phyloP scores from a whole-genome alignment of 2,888 invertebrate species.

The Dicyrtomina minuta region DNA sequence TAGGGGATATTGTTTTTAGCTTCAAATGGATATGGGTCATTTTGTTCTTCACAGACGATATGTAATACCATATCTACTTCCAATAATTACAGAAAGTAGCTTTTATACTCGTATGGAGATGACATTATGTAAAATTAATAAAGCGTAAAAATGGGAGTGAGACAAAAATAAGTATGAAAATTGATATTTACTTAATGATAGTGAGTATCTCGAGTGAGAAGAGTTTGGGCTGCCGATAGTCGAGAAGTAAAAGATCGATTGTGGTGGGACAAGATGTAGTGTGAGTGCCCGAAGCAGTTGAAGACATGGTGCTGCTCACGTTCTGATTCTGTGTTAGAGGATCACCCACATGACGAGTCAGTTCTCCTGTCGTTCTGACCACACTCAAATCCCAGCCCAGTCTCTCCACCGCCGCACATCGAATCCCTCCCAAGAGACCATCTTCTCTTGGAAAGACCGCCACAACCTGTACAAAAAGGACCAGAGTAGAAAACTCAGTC shows the following conservation, averaged over 20 bases:
- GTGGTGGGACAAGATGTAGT: not conserved
- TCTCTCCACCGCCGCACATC: constrained; percentile 41
- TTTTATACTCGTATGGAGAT: too few species aligned
- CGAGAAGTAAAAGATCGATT: constrained; percentile 52
- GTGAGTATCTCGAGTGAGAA: constrained; percentile 47
- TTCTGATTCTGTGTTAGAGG: too few species aligned
- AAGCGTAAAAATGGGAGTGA: too few species aligned
- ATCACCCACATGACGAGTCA: constrained; percentile 5
- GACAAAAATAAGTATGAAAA: too few species aligned
- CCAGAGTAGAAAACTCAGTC: not conserved
- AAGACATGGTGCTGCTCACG: not conserved
- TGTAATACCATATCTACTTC: too few species aligned
- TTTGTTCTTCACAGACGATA: too few species aligned
- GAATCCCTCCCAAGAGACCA: constrained; percentile 45
- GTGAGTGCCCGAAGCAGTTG: not conserved
- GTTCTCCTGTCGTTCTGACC: constrained; percentile 36
- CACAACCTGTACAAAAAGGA: constrained; percentile 27
- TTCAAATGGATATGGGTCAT: too few species aligned
- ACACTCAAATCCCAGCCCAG: constrained; percentile 47
- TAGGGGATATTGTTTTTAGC: too few species aligned
- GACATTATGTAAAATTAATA: too few species aligned
- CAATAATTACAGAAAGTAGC: too few species aligned
- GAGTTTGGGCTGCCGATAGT: constrained; percentile 51
- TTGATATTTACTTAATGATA: constrained; percentile 47
- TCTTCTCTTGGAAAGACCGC: constrained; percentile 48